Evolutionary conservation across 2,888 invertebrate species (phyloP).

Genomic region (Caenorhabditis macrosperma): DNA sequence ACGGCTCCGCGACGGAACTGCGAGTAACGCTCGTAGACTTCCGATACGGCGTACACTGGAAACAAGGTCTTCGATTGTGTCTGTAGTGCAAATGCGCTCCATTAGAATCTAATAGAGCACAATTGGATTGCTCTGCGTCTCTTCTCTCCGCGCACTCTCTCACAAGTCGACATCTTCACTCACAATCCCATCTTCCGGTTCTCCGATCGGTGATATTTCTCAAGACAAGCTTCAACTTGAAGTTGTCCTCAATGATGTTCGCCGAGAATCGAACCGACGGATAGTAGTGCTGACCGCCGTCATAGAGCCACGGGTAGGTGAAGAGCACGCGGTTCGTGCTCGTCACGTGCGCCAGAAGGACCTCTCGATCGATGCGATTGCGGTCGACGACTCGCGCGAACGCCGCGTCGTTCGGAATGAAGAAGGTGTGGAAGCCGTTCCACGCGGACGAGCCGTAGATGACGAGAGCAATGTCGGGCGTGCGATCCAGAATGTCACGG

Average conservation of each 20-base stretch:
- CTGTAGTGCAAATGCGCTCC: too few species aligned
- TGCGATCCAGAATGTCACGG: slow-evolving; percentile 78
- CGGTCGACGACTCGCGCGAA: slow-evolving; percentile 80
- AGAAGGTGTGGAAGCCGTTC: slow-evolving; percentile 80
- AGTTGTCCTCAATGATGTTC: slow-evolving; percentile 80
- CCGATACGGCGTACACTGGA: slow-evolving; percentile 80
- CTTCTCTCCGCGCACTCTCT: too few species aligned
- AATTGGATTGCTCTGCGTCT: too few species aligned
- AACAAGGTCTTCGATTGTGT: too few species aligned
- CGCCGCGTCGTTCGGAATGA: slow-evolving; percentile 79
- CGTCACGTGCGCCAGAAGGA: slow-evolving; percentile 79
- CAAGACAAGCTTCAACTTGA: slow-evolving; percentile 79
- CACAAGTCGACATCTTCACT: too few species aligned
- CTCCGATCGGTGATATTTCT: slow-evolving; percentile 80
- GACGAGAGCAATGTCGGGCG: slow-evolving; percentile 79
- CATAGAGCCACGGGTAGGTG: slow-evolving; percentile 80
- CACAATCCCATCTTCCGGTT: slow-evolving; percentile 78
- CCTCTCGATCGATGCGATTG: slow-evolving; percentile 79
- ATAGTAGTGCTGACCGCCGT: slow-evolving; percentile 79
- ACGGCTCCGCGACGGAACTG: slow-evolving; percentile 80
- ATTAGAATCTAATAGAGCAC: too few species aligned
- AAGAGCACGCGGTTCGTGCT: slow-evolving; percentile 79
- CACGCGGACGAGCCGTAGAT: slow-evolving; percentile 78
- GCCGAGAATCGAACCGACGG: slow-evolving; percentile 79
- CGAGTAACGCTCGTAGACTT: slow-evolving; percentile 80